These are phyloP conservation scores for Drosophila paulistorum DNA, from an alignment of 1,140 invertebrate genomes.

Conservation along the genomic window DNA sequence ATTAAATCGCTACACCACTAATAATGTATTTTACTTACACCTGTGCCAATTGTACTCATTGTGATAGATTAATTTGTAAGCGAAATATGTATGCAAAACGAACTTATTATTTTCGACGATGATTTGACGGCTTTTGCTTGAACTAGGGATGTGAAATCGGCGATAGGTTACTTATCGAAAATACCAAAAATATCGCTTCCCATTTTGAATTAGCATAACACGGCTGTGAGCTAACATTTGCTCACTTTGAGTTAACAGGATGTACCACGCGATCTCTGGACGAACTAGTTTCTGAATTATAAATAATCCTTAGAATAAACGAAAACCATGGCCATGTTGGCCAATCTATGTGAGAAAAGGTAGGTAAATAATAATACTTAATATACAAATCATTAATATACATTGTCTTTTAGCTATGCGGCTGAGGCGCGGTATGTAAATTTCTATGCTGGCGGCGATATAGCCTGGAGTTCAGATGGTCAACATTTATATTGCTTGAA, in stretches of 20 bases:
- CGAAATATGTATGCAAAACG: constrained; percentile 2
- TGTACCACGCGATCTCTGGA: not conserved
- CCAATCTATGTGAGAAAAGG: constrained; percentile 68
- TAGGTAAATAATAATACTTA: constrained; percentile 9
- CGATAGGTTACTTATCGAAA: not conserved
- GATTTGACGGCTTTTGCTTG: constrained; percentile 80
- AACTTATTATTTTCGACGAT: constrained; percentile 49
- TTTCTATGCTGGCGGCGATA: constrained; percentile 93
- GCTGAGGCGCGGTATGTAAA: constrained; percentile 90
- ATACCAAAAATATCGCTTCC: not conserved
- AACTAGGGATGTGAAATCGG: constrained; percentile 21
- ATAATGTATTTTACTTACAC: constrained; percentile 87
- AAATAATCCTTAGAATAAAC: constrained; percentile 2
- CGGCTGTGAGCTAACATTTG: no score
- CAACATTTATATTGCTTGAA: constrained; percentile 90
- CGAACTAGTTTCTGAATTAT: no score
- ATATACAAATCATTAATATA: not conserved
- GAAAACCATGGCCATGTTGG: constrained; percentile 38
- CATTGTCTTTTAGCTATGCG: constrained; percentile 86
- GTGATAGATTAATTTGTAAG: constrained; percentile 43
- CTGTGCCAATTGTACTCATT: constrained; percentile 98
- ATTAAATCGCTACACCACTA: not conserved
- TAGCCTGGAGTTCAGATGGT: constrained; percentile 90
- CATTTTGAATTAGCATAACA: not conserved
- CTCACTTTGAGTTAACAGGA: no score